A percentile compares a stretch with the other conserved stretches of the same genome.
Evolutionary conservation across 2,888 invertebrate species (phyloP).

Genomic region (Phengaris arion): DNA sequence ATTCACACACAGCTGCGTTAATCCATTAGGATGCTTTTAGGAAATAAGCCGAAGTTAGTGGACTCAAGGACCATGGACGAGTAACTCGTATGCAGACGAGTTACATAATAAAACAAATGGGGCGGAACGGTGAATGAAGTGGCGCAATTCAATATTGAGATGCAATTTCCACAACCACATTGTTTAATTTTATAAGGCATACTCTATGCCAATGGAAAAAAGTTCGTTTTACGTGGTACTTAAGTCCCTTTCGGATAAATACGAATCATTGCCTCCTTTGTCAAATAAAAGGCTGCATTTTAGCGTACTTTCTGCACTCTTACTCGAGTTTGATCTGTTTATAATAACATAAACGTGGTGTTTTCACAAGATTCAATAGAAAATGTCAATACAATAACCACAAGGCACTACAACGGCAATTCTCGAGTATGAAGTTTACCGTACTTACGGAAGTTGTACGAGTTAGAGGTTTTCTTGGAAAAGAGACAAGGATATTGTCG

Average conservation of each 20-base stretch:
- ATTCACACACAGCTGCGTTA: neutral
- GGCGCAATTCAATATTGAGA: constrained; percentile 38
- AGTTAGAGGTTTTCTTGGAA: constrained; percentile 7
- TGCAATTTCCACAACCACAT: constrained; percentile 32
- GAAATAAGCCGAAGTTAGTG: neutral
- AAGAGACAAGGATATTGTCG: constrained; percentile 5
- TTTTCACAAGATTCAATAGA: neutral
- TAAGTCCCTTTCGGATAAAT: neutral
- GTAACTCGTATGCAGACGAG: constrained; percentile 34
- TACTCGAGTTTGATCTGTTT: neutral
- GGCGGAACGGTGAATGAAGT: constrained; percentile 38
- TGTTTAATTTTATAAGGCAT: neutral
- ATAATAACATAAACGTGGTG: neutral
- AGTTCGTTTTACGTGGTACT: neutral
- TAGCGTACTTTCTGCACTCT: no score
- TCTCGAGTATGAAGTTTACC: neutral
- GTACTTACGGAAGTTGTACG: neutral
- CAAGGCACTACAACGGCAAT: neutral
- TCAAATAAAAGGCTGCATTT: no score
- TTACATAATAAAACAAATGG: constrained; percentile 37
- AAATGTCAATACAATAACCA: neutral
- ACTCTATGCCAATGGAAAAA: neutral
- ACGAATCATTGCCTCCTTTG: neutral
- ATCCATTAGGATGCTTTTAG: constrained; percentile 21
- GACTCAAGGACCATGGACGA: neutral